Percentiles rank a stretch among this genome's conserved stretches.
Conservation (phyloP, 2,888 invertebrate species). For the Empis stercorea region DNA sequence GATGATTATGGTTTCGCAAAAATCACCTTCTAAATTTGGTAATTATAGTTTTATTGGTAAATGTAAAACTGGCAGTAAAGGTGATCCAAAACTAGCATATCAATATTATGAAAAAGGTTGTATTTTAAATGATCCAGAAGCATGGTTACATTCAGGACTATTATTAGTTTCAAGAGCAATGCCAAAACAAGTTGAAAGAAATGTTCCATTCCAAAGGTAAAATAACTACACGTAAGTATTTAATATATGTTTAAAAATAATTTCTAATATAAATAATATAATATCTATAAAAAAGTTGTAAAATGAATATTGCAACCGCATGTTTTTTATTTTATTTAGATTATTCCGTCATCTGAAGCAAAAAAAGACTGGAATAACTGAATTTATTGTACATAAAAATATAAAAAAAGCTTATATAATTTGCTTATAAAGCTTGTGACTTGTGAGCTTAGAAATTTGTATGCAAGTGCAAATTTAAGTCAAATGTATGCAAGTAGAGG, state of each 20-base stretch:
- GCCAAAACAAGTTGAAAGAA: slow-evolving; percentile 39
- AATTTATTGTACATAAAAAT: slow-evolving; percentile 49
- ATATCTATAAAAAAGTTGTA: slow-evolving; percentile 46
- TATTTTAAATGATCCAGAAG: slow-evolving; percentile 50
- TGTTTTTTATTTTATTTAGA: slow-evolving; percentile 71
- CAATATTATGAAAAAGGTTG: slow-evolving; percentile 71
- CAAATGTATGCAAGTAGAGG: slow-evolving; percentile 77
- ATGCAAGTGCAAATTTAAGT: slow-evolving; percentile 81
- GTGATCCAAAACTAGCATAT: slow-evolving; percentile 48
- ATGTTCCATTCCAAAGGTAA: slow-evolving; percentile 49
- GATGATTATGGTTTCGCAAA: slow-evolving; percentile 68
- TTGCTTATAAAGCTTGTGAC: slow-evolving; percentile 65
- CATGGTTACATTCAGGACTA: slow-evolving; percentile 65
- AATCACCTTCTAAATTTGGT: slow-evolving; percentile 82
- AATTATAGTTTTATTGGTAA: slow-evolving; percentile 57
- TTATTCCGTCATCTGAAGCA: not conserved
- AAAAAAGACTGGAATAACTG: slow-evolving; percentile 30
- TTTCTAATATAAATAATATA: too few species aligned
- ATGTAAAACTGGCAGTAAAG: slow-evolving; percentile 41
- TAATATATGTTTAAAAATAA: too few species aligned
- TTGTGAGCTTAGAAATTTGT: slow-evolving; percentile 72
- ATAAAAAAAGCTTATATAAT: slow-evolving; percentile 65
- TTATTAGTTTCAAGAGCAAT: slow-evolving; percentile 48
- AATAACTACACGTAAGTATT: too few species aligned
- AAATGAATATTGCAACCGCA: slow-evolving; percentile 48